Conservation (phyloP, 2,888 invertebrate genomes). For the Pseudanteris insignis region DNA sequence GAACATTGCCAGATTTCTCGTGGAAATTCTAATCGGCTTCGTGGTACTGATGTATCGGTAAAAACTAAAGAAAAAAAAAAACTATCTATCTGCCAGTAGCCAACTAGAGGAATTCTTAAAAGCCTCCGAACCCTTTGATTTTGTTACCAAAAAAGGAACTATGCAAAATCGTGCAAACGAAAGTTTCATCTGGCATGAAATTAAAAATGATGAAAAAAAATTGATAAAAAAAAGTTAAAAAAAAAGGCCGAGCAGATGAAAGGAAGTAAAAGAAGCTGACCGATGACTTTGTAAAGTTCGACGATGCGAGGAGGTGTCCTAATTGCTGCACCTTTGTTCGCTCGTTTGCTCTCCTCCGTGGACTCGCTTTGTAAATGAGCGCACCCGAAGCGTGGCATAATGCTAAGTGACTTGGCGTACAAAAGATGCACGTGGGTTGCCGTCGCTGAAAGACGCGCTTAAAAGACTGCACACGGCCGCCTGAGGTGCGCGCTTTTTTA, state of each 20-base stretch:
- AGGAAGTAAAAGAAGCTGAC: conserved; percentile 18
- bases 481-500: conserved; percentile 4
- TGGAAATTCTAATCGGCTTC: no score
- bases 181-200: neutral
- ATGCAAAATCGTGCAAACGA: neutral
- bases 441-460: conserved; percentile 20
- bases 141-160: neutral
- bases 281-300: conserved; percentile 53
- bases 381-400: conserved; percentile 45
- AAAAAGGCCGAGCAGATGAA: conserved; percentile 11
- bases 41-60: no score
- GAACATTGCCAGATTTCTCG: no score
- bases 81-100: no score
- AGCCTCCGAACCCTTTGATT: neutral
- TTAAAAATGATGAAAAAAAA: no score
- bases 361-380: conserved; percentile 56
- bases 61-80: no score
- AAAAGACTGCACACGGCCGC: no score
- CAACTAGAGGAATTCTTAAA: neutral
- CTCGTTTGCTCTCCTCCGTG: conserved; percentile 47
- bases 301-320: conserved; percentile 59
- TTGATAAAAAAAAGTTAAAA: neutral
- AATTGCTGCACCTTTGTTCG: conserved; percentile 57
- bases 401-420: conserved; percentile 40
- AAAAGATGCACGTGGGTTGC: conserved; percentile 41